Evolutionary conservation across 2,113 vertebrate species (phyloP).

Genomic region (Myiopsitta monachus): DNA sequence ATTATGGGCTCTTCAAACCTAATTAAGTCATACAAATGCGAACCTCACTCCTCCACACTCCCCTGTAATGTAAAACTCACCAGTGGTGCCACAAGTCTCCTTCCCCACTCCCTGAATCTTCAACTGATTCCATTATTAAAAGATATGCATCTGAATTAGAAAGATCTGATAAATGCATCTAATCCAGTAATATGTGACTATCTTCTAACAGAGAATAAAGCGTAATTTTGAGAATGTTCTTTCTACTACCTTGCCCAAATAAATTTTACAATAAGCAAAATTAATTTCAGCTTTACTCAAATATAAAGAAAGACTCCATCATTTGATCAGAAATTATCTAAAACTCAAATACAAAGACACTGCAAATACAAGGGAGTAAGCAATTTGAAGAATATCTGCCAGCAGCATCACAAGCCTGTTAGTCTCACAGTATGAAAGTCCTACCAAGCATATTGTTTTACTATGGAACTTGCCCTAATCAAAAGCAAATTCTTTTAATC

Average conservation of each 20-base stretch:
- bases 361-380: not conserved
- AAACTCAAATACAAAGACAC: not conserved
- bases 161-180: not conserved
- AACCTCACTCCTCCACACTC: not conserved
- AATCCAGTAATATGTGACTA: not conserved
- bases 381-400: fast-evolving
- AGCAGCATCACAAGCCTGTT: not conserved
- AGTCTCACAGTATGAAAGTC: not conserved
- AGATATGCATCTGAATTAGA: not conserved
- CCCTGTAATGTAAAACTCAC: not conserved
- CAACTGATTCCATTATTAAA: not conserved
- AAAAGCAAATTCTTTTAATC: not conserved
- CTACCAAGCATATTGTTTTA: not conserved
- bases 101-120: not conserved
- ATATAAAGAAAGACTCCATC: not conserved
- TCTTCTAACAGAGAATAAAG: not conserved
- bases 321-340: not conserved
- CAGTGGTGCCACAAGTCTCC: not conserved
- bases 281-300: not conserved
- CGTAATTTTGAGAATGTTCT: not conserved
- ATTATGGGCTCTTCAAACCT: not conserved
- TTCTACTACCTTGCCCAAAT: not conserved
- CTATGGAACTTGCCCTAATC: not conserved
- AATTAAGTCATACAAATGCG: not conserved
- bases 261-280: not conserved